These are phyloP conservation scores for Bostrychus sinensis DNA, from an alignment of 2,113 vertebrate species.

Conservation along the genomic window DNA sequence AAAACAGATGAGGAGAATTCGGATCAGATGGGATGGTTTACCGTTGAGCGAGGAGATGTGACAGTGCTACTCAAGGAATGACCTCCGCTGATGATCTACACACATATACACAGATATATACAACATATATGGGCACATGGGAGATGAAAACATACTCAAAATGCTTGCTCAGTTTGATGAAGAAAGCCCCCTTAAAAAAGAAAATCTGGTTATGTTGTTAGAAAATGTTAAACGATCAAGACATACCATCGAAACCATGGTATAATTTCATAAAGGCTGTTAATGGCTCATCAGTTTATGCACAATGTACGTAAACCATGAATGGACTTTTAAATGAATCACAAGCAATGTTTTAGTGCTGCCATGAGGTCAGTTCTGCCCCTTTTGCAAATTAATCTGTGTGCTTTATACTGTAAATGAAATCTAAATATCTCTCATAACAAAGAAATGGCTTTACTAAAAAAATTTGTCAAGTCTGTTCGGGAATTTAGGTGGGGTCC, in stretches of 20 bases:
- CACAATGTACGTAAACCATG: not conserved
- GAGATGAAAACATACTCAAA: slow-evolving; percentile 28
- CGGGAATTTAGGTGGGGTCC: too few species aligned
- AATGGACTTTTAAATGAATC: not conserved
- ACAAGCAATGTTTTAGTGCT: not conserved
- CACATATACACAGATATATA: slow-evolving; percentile 56
- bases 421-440: too few species aligned
- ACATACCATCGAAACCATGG: not conserved
- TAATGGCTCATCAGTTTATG: too few species aligned
- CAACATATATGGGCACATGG: slow-evolving; percentile 57
- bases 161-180: slow-evolving; percentile 13
- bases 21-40: slow-evolving; percentile 80
- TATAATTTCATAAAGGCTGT: not conserved
- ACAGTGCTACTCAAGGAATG: slow-evolving; percentile 83
- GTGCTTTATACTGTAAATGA: too few species aligned
- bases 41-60: slow-evolving; percentile 85
- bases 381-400: not conserved
- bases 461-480: too few species aligned
- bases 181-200: not conserved
- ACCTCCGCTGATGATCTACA: slow-evolving; percentile 86
- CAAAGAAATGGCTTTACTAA: too few species aligned
- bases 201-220: not conserved
- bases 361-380: not conserved
- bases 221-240: not conserved
- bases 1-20: not conserved